phyloP scores from a whole-genome alignment of 1,140 invertebrate genomes.

The Drosophila elegans region DNA sequence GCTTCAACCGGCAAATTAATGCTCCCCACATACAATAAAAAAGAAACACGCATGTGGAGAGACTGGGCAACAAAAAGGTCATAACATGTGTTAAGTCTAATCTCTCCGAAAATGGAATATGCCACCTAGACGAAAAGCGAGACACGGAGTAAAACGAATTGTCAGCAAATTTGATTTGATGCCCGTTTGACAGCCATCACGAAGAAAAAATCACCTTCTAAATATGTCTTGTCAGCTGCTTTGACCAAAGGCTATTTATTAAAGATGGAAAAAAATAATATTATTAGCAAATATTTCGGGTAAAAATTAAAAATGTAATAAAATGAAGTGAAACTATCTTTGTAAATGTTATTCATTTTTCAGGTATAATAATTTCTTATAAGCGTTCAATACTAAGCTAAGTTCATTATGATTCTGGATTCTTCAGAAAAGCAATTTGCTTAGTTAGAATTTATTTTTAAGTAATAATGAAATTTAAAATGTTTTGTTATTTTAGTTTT shows the following conservation, averaged over 20 bases:
- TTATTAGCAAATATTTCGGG: no score
- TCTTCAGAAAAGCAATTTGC: no score
- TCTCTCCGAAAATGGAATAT: constrained; percentile 52
- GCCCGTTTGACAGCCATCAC: constrained; percentile 32
- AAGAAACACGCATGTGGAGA: constrained; percentile 19
- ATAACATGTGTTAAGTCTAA: constrained; percentile 58
- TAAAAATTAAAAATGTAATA: no score
- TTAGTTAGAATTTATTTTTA: no score
- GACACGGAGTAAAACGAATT: constrained; percentile 34
- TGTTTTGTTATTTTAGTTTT: no score
- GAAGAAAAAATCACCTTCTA: constrained; percentile 10
- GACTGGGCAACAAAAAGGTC: constrained; percentile 35
- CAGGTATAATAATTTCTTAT: no score
- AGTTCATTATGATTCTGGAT: no score
- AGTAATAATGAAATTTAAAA: no score
- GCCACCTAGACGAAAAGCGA: constrained; percentile 25
- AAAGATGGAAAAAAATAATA: not conserved
- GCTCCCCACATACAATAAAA: constrained; percentile 41
- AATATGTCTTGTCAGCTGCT: constrained; percentile 12
- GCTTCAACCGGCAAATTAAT: constrained; percentile 67
- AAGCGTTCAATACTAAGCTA: no score
- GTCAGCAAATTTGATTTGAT: constrained; percentile 48
- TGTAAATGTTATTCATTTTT: no score
- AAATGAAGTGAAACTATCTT: no score
- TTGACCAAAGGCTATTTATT: constrained; percentile 11